These are phyloP conservation scores for Hypomecis atomaria DNA, from an alignment of 2,888 invertebrate genomes.

Conservation along the genomic window DNA sequence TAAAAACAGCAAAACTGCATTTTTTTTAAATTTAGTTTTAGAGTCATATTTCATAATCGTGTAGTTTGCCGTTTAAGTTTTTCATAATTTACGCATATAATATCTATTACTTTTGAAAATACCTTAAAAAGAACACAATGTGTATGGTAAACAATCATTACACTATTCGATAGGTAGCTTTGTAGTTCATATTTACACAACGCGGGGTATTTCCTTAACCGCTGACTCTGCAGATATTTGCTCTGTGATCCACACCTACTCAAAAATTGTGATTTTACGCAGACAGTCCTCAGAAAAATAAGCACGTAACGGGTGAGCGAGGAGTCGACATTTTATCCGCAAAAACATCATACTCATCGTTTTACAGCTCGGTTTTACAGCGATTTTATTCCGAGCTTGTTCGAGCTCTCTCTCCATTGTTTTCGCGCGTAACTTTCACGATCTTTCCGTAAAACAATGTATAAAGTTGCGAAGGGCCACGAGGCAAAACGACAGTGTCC, in stretches of 20 bases:
- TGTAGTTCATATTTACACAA: no score
- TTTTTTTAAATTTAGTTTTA: no score
- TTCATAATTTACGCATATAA: no score
- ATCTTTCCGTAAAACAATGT: conserved; percentile 55
- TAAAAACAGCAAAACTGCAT: no score
- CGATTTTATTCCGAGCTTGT: conserved; percentile 47
- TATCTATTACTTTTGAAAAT: no score
- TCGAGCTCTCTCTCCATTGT: conserved; percentile 50
- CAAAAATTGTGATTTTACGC: conserved; percentile 7
- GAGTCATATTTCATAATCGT: no score
- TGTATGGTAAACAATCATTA: no score
- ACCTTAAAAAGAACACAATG: no score
- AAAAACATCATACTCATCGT: conserved; percentile 53
- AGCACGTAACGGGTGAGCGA: conserved; percentile 26
- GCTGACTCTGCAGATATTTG: no score
- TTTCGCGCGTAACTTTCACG: conserved; percentile 56
- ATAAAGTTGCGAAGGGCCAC: conserved; percentile 50
- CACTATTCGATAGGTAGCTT: no score
- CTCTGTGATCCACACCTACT: background rate
- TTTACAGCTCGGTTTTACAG: conserved; percentile 50
- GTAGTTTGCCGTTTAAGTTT: no score
- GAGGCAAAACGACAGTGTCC: conserved; percentile 30
- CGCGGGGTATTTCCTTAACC: no score
- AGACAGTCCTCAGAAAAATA: conserved; percentile 12
- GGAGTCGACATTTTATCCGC: conserved; percentile 41